Evolutionary conservation across 2,113 vertebrate species (phyloP).

Genomic region (Leptodactylus fuscus): DNA sequence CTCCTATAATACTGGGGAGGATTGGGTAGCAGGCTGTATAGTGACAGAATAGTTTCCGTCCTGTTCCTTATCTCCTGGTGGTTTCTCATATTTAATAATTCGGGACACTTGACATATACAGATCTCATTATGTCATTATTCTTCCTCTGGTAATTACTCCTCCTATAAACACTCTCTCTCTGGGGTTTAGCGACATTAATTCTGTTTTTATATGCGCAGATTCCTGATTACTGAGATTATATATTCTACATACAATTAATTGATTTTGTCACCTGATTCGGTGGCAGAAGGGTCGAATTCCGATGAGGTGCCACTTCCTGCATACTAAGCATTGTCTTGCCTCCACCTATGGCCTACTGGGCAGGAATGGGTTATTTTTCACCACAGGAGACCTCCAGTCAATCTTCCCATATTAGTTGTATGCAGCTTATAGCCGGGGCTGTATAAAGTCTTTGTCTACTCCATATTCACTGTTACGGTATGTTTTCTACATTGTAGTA

Average conservation of each 20-base stretch:
- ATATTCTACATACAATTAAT: constrained; percentile 3
- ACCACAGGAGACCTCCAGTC: neutral
- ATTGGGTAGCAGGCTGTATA: neutral
- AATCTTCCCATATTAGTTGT: too few relatives aligned
- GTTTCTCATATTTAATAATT: constrained; percentile 4
- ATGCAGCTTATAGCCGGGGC: too few relatives aligned
- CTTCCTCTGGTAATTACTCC: constrained; percentile 1
- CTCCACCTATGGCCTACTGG: neutral
- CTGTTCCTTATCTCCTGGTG: neutral
- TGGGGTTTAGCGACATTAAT: neutral
- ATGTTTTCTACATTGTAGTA: too few relatives aligned
- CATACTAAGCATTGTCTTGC: neutral
- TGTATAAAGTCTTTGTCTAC: too few relatives aligned
- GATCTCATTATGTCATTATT: neutral
- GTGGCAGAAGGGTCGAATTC: constrained; percentile 3
- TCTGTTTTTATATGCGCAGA: neutral
- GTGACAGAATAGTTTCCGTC: neutral
- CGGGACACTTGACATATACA: neutral
- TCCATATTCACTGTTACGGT: too few relatives aligned
- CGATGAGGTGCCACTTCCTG: neutral
- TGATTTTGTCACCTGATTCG: constrained; percentile 1
- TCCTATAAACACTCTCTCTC: constrained; percentile 7
- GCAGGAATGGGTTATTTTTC: neutral
- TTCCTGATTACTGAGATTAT: neutral
- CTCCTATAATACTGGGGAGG: neutral